Evolutionary conservation across 2,113 vertebrate species (phyloP), one percentile per base, ranked within the genome.

Genomic region (Verasper variegatus): DNA sequence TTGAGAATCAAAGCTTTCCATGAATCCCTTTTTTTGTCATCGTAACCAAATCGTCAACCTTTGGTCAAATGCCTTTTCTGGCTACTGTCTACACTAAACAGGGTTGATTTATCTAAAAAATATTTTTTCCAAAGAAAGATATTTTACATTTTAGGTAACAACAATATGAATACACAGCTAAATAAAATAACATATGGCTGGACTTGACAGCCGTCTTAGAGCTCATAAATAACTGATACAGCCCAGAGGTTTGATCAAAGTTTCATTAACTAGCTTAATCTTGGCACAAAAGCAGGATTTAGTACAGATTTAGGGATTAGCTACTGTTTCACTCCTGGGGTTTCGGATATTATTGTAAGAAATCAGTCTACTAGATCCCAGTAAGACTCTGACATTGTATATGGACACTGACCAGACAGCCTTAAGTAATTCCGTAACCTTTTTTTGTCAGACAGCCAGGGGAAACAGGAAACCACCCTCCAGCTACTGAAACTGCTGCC

Each of bases 251-350:
- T 54, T 54, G 6, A 80, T 77, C 59, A 69, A 35, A 24, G 49
- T 70, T 71, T 67, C 18, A 66, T 58, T 54, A 51, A 59, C 54
- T 68, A n/a, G 57, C 69, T 59, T 74, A 71, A 86, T 80, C 47
- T 71, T 54, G 74, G 80, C 47, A 84, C 58, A 71, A 78, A 52
- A 64, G 74, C 61, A 57, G 58, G 62, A 80, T 14, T 82, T 76
- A 49, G 58, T 37, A 49, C 66, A 69, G 76, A 83, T 78, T 49
- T 80, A 37, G 57, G 66, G 70, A 78, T 88, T 76, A 78, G 49
- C 60, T 67, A 68, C 62, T 55, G 66, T 82, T 83, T 76, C 59
- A 60, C 74, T 73, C 40, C 31, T 14, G 42, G 65, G 42, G 40
- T 80, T 83, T 85, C 1, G 0, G 42, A 71, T 81, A 77, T 77